A percentile compares a stretch with the other conserved stretches of the same genome.
Evolutionary conservation across 2,797 vertebrate genomes (phyloP).

Genomic region (Anguilla megastoma): DNA sequence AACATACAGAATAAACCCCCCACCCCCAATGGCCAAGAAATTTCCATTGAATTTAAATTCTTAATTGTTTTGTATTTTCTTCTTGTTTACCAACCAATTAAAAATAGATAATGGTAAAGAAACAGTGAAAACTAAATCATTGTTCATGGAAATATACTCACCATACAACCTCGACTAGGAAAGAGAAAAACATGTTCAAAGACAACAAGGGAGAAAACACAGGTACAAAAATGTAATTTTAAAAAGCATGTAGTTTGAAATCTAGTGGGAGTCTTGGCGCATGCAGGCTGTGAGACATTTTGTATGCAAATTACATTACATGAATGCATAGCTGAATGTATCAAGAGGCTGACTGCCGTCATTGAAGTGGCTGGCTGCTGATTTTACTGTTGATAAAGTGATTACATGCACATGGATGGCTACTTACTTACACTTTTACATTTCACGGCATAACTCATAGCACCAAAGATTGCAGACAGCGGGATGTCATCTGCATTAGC

Average conservation of each 20-base stretch:
- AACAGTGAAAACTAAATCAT: neutral
- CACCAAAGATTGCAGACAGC: neutral
- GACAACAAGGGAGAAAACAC: neutral
- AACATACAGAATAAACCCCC: too few species aligned
- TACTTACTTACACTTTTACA: conserved; percentile 6
- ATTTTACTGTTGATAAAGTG: neutral
- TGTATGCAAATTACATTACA: neutral
- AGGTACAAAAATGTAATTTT: neutral
- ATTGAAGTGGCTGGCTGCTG: neutral
- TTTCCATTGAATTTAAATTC: too few species aligned
- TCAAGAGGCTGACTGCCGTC: neutral
- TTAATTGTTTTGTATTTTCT: too few species aligned
- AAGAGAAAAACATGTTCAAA: neutral
- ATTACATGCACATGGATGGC: conserved; percentile 8
- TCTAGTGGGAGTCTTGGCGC: neutral
- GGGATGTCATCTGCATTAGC: conserved; percentile 2
- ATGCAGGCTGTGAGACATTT: neutral
- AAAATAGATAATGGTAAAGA: neutral
- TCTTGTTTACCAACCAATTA: neutral
- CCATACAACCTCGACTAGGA: neutral
- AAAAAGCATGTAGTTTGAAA: neutral
- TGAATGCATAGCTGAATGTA: neutral
- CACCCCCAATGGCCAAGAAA: too few species aligned
- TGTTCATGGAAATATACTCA: neutral
- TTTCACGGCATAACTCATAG: neutral